Base-by-base conservation (phyloP, 2,888 invertebrate genomes). In the Argyra leucocephala region DNA sequence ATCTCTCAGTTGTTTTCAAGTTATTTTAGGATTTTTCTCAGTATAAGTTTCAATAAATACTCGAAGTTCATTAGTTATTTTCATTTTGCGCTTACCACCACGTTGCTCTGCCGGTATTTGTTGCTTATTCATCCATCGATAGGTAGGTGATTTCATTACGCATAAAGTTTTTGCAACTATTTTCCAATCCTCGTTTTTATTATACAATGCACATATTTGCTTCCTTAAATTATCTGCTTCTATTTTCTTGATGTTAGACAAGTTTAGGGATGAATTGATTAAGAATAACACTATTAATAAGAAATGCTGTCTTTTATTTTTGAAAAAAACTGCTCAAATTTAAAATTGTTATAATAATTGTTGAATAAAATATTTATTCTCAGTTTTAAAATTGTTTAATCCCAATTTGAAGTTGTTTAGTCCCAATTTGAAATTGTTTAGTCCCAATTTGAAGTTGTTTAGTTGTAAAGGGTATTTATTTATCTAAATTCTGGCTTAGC, bases 401-500 rank as follows among this genome's bases (percentile, higher is more conserved):
- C 10, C 9, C 26, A 63, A 58, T 24, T 31, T 10, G 12, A 26
- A 18, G 9, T 22, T 61, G 23, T 22, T 57, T 5, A 21, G 18
- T 24, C 23, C 37, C 62, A 77, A 78, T 71, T 78, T 78, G 22
- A 78, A 76, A 68, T 77, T 76, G 22, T 78, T 77, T 0, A n/a
- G n/a, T n/a, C n/a, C n/a, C n/a, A 78, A 71, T 0, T 57, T 57
- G 57, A 57, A 57, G 15, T 57, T 57, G 15, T n/a, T 37, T 93
- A 93, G 75, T 92, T 91, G 73, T 92, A 90, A 77, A 93, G 92
- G 15, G n/a, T n/a, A n/a, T n/a, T n/a, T n/a, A n/a, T n/a, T n/a
- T n/a, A n/a, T n/a, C n/a, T n/a, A n/a, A n/a, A n/a, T n/a, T n/a
- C n/a, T n/a, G n/a, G n/a, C n/a, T n/a, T n/a, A n/a, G n/a, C n/a